Evolutionary conservation across 2,113 vertebrate genomes (phyloP), one percentile per base, ranked within the genome.

Genomic region (Semnornis frantzii): DNA sequence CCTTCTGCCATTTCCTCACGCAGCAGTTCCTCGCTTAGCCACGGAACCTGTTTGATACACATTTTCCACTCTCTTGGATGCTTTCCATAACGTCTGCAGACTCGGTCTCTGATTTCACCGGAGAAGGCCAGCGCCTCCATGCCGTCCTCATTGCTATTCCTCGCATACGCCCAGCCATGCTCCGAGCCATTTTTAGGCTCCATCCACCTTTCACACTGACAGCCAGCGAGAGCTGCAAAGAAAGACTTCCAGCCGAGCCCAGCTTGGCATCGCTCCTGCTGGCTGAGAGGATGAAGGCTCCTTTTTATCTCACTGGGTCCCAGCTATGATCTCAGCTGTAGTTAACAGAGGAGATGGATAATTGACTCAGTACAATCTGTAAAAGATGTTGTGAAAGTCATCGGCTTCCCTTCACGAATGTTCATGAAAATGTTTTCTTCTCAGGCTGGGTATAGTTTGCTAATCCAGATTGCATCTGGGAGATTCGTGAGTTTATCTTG

Each of bases 161-260:
- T 81, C 17, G 84, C 84, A 12, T 14, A 24, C 30, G 3, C 64
- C 71, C 87, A 19, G 83, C 60, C 73, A 0, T n/a, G 80, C 92
- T 8, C 89, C 9, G 48, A 89, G 89, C 93, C 91, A 25, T 85
- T 85, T 93, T 94, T 90, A 94, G 93, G 93, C 57, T 73, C 74
- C 69, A 7, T 78, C 52, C 82, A 78, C 89, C 95, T 88, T 93
- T 42, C 85, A 27, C 48, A 1, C 72, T 16, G 57, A 25, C 87
- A 91, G 94, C 62, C 83, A 69, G 77, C n/a, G 4, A 65, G 52
- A 65, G 15, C 82, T 30, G 64, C 87, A 39, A 34, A 76, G 89
- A 28, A 42, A 39, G 13, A 8, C 71, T 69, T 33, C 69, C 86
- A 82, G 86, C 70, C 9, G 42, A 91, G 82, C 86, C 73, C 77